phyloP scores from a whole-genome alignment of 2,113 vertebrate genomes.

The Heterochromis multidens region DNA sequence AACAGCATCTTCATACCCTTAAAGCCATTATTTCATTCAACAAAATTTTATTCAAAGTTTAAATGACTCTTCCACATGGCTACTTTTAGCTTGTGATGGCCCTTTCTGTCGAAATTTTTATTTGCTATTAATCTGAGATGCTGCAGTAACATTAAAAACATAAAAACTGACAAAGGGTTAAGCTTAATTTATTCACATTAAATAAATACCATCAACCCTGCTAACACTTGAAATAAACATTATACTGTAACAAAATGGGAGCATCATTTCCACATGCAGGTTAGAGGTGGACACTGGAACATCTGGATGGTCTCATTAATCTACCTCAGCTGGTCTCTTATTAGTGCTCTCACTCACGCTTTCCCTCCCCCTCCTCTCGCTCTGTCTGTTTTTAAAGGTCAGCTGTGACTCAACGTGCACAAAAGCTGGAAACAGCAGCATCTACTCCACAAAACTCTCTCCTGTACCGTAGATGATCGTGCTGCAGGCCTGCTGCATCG shows the following conservation, averaged over 20 bases:
- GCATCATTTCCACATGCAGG: background rate
- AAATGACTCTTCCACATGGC: too few species aligned
- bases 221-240: background rate
- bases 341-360: background rate
- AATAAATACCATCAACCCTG: too few species aligned
- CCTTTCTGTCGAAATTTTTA: too few species aligned
- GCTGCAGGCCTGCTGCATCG: too few species aligned
- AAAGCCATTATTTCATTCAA: too few species aligned
- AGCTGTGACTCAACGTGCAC: background rate
- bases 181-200: too few species aligned
- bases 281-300: conserved; percentile 12
- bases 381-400: background rate
- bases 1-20: too few species aligned
- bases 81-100: too few species aligned
- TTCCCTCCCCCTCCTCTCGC: background rate
- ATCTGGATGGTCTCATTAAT: conserved; percentile 48
- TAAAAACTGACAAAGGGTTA: too few species aligned
- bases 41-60: too few species aligned
- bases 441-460: background rate
- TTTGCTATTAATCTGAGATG: too few species aligned
- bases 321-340: background rate
- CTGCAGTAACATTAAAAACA: too few species aligned
- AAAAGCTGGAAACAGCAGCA: background rate
- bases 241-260: background rate
- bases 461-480: background rate